These are phyloP conservation scores for Dendroctonus ponderosae DNA, from an alignment of 1,140 invertebrate species.

Conservation along the genomic window DNA sequence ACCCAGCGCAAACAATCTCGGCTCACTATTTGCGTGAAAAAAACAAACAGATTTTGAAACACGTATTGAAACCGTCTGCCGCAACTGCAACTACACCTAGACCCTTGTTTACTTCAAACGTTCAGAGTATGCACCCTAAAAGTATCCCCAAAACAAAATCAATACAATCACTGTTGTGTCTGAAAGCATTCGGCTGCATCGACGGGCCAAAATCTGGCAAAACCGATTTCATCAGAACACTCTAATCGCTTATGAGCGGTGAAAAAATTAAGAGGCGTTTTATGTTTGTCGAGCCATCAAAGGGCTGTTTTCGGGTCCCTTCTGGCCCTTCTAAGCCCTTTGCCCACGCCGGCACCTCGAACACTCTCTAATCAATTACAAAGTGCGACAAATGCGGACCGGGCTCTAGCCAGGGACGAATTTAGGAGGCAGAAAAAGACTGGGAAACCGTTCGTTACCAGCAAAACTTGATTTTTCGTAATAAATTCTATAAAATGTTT, in stretches of 20 bases:
- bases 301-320: constrained; percentile 9
- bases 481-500: neutral
- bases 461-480: neutral
- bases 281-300: constrained; percentile 20
- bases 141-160: neutral
- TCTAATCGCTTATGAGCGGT: constrained; percentile 8
- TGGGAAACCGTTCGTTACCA: neutral
- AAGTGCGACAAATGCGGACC: neutral
- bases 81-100: neutral
- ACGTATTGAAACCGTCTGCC: neutral
- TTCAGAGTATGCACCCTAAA: neutral
- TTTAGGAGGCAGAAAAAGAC: neutral
- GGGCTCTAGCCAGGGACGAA: neutral
- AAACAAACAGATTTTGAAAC: neutral
- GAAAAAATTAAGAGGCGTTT: constrained; percentile 22
- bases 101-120: neutral
- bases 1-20: neutral
- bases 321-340: constrained; percentile 1
- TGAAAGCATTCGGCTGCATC: neutral
- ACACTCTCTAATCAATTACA: constrained; percentile 10
- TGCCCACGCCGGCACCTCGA: constrained; percentile 7
- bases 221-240: neutral
- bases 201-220: neutral
- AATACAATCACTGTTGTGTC: neutral
- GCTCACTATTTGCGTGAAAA: neutral